A percentile compares a stretch with the other conserved stretches of the same genome.
Evolutionary conservation across 2,113 vertebrate species (phyloP).

Genomic region (Tauraco erythrolophus): DNA sequence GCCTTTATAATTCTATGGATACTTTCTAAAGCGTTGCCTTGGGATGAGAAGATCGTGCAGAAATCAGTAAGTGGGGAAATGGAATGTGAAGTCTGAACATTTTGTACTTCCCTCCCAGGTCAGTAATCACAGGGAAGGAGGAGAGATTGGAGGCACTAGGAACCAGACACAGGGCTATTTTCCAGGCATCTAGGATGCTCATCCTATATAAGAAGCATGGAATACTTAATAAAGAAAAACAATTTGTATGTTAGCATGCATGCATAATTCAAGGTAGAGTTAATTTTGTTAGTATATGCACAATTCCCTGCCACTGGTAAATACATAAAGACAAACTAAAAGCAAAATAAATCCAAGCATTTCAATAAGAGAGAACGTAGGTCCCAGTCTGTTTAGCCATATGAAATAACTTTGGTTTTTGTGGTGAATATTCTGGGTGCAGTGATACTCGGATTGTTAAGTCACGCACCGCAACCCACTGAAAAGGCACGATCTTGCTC

Average conservation of each 20-base stretch:
- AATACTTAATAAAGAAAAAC: not conserved
- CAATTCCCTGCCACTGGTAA: not conserved
- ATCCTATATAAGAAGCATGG: not conserved
- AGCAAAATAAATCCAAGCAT: not conserved
- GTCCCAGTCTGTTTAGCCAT: not conserved
- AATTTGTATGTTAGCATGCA: not conserved
- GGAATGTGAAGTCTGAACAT: not conserved
- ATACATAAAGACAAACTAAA: not conserved
- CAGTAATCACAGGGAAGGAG: not conserved
- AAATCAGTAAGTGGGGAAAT: not conserved
- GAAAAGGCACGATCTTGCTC: not conserved
- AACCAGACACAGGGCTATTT: not conserved
- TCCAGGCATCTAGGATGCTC: not conserved
- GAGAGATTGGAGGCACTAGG: not conserved
- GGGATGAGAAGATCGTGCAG: not conserved
- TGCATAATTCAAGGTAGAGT: not conserved
- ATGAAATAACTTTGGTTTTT: not conserved
- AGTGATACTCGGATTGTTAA: not conserved
- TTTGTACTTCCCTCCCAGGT: not conserved
- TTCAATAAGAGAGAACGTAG: not conserved
- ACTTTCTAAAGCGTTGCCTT: not conserved
- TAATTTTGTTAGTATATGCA: not conserved
- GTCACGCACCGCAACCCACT: not conserved
- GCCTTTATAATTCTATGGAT: not conserved
- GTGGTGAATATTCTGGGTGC: not conserved